Evolutionary conservation across 1,140 invertebrate species (phyloP), one percentile per base, ranked within the genome.

Genomic region (Oncopodura yosiiana): DNA sequence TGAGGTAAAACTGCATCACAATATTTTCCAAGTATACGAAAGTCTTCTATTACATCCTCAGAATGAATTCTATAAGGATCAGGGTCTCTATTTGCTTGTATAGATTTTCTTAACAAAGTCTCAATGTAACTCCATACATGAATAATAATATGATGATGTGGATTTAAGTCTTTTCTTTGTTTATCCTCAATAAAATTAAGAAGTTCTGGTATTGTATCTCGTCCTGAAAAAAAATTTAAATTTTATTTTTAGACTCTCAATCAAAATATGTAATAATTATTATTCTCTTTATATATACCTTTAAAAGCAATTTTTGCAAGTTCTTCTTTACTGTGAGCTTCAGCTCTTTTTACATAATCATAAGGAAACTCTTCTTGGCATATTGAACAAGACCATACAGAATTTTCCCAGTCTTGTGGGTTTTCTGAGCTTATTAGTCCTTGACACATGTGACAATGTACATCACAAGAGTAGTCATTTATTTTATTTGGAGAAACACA

Each of bases 351-450:
- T 6, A 55, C 21, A n/a, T 34, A 16, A 12, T 14, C 23, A 29
- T 44, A 59, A 2, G 61, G 36, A 14, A 55, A 38, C 37, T 63
- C 61, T 37, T 63, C 61, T 19, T 53, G 45, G 36, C 61, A 63
- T 26, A 3, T 21, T 14, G n/a, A 19, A 34, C 61, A 63, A 6
- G 49, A 51, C 61, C 61, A 63, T 2, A 63, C 57, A 19, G 56
- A 54, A n/a, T 58, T 38, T 6, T 45, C 29, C 54, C 56, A 59
- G 29, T 39, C 12, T 3, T 27, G 14, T 14, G 57, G 30, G 21
- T 37, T 26, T 41, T 63, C 61, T 8, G 61, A 16, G 21, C 24
- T 39, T n/a, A 34, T n/a, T 8, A 34, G 30, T 9, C 30, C 30
- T 34, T n/a, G 30, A 34, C 30, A 9, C n/a, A n/a, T n/a, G n/a